phyloP scores from a whole-genome alignment of 2,797 vertebrate species.

The Rhinophrynus dorsalis region DNA sequence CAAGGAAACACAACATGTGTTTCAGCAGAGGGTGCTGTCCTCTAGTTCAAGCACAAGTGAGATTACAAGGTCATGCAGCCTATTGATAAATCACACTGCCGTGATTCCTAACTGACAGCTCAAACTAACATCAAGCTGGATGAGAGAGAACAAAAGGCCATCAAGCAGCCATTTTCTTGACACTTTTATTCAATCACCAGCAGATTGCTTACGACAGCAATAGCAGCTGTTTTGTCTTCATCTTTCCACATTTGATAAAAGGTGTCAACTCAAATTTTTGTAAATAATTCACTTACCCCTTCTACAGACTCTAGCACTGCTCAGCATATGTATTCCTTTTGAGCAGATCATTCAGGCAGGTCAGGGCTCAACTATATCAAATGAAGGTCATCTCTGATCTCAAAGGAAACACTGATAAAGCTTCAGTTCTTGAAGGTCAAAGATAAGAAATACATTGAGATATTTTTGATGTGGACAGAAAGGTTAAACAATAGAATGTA shows the following conservation, averaged over 20 bases:
- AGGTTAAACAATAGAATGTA: constrained; percentile 87
- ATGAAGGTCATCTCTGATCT: constrained; percentile 94
- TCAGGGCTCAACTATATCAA: constrained; percentile 94
- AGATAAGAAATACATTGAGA: constrained; percentile 86
- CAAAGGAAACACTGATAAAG: constrained; percentile 80
- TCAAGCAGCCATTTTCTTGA: constrained; percentile 99
- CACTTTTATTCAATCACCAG: constrained; percentile 99
- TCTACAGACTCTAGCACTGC: constrained; percentile 79
- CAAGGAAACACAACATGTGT: constrained; percentile 15
- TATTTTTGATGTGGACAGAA: constrained; percentile 80
- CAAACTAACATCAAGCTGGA: constrained; percentile 99
- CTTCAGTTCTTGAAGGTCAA: constrained; percentile 91
- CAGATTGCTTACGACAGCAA: constrained; percentile 99
- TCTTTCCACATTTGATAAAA: constrained; percentile 99
- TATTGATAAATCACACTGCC: constrained; percentile 99
- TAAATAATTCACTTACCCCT: constrained; percentile 99
- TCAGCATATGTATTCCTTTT: constrained; percentile 95
- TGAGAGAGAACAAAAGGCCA: constrained; percentile 99
- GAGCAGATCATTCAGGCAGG: constrained; percentile 92
- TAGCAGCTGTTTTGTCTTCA: constrained; percentile 99
- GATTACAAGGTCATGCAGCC: constrained; percentile 95
- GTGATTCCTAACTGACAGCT: constrained; percentile 99
- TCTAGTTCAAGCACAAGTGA: constrained; percentile 65
- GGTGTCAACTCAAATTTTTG: constrained; percentile 99
- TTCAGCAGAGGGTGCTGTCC: constrained; percentile 77